Base-by-base conservation (phyloP, 1,140 invertebrate genomes). In the Chironomus striatipennis region DNA sequence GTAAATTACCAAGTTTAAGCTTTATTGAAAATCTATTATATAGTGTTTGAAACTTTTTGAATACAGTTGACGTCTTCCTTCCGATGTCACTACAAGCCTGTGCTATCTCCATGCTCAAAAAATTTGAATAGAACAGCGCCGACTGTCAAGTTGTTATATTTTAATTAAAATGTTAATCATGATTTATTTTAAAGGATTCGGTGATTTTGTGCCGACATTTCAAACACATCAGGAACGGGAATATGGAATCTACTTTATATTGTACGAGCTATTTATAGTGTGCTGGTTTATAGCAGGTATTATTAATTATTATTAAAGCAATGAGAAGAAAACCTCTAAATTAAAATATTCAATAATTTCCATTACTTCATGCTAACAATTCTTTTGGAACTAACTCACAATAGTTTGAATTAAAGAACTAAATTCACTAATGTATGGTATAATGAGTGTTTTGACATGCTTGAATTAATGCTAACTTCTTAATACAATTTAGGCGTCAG, bases 401-500 rank as follows among this genome's bases (percentile, higher is more conserved):
- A 5, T n/a, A n/a, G n/a, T 73, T 43, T 15, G 10, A 24, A 47
- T 75, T 17, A 73, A 4, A 70, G 10, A 84, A 74, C 80, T 87
- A 86, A 85, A 77, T 84, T 85, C 7, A 78, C 82, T 20, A 84
- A 85, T 57, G 87, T 87, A 76, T 85, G 86, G 5, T 87, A 85
- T 73, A 86, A 86, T 12, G 80, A 86, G 8, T 87, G 87, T 77
- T 89, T 88, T 77, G 85, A 86, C 42, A 78, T 89, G 0, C 94
- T 94, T 82, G 88, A 93, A 81, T 86, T 89, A 70, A 89, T 91
- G 75, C 83, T 94, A 0, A 86, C 91, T 8, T 86, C 91, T 17
- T 96, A 94, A 94, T 94, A 96, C 57, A 93, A 94, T 70, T 93
- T 95, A 77, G 94, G 94, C 1, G 84, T 97, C 75, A 94, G 94